Conservation (phyloP, 1,140 invertebrate species). For the Archivesica marissinica region DNA sequence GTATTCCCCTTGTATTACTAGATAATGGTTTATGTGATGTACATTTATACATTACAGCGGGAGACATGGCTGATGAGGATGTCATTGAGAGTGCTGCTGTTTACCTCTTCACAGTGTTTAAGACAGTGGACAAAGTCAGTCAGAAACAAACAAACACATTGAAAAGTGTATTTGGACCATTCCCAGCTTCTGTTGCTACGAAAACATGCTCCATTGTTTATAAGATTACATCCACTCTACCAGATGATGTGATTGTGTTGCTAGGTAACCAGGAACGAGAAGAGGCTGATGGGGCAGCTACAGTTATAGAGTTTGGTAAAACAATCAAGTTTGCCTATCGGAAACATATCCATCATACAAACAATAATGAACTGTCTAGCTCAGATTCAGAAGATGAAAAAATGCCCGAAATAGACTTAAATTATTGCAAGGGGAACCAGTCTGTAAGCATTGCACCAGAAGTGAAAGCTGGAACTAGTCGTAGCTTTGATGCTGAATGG, state of each 20-base stretch:
- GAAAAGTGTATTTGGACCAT: slow-evolving; percentile 81
- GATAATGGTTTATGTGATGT: no score
- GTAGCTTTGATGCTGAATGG: slow-evolving; percentile 69
- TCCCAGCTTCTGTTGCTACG: slow-evolving; percentile 77
- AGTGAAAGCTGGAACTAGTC: slow-evolving; percentile 37
- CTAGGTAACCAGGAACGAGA: slow-evolving; percentile 67
- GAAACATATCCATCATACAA: neutral
- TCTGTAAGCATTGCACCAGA: neutral
- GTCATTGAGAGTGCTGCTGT: slow-evolving; percentile 87
- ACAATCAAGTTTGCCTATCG: slow-evolving; percentile 76
- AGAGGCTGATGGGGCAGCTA: slow-evolving; percentile 73
- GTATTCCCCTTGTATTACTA: no score
- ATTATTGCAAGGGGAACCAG: slow-evolving; percentile 71
- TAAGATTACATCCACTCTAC: slow-evolving; percentile 77
- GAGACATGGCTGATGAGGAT: slow-evolving; percentile 85
- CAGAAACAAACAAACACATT: slow-evolving; percentile 79
- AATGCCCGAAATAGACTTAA: slow-evolving; percentile 83
- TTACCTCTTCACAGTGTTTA: slow-evolving; percentile 87
- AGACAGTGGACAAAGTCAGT: slow-evolving; percentile 86
- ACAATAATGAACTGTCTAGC: slow-evolving; percentile 65
- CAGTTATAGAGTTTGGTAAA: slow-evolving; percentile 78
- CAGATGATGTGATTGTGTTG: slow-evolving; percentile 71
- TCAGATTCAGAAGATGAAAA: slow-evolving; percentile 77
- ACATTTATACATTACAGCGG: slow-evolving; percentile 80
- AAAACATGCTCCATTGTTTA: slow-evolving; percentile 78